A percentile compares a stretch with the other conserved stretches of the same genome.
These are phyloP conservation scores for Nycticebus coucang DNA, from an alignment of 2,113 vertebrate species.

Conservation along the genomic window DNA sequence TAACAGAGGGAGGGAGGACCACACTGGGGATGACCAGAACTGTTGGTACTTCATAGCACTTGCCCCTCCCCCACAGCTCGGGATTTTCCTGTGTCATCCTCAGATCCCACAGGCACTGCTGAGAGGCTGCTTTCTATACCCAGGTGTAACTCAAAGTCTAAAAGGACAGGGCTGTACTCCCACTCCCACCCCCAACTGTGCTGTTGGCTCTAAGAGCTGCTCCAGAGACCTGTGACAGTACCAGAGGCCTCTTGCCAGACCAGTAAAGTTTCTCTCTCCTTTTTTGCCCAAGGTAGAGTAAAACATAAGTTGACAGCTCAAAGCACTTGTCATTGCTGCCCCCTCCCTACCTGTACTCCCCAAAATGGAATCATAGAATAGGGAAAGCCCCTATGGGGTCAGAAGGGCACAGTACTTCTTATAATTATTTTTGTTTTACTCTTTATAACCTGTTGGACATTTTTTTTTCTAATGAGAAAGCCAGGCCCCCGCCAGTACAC, in stretches of 20 bases:
- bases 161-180: conserved; percentile 20
- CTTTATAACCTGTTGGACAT: conserved; percentile 78
- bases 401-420: conserved; percentile 53
- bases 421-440: conserved; percentile 40
- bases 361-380: conserved; percentile 34
- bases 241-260: conserved; percentile 33
- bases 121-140: conserved; percentile 55
- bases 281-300: conserved; percentile 56
- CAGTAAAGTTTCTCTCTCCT: conserved; percentile 49
- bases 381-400: conserved; percentile 71
- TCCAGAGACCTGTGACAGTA: not conserved
- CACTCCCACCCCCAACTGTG: not conserved
- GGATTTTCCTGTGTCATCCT: conserved; percentile 58
- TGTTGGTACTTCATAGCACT: conserved; percentile 65
- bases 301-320: conserved; percentile 59
- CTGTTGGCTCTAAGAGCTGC: conserved; percentile 64
- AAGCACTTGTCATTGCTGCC: conserved; percentile 79
- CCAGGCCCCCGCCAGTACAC: conserved; percentile 77
- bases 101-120: conserved; percentile 46
- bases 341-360: conserved; percentile 47
- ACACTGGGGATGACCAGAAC: conserved; percentile 11
- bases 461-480: conserved; percentile 77
- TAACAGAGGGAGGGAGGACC: conserved; percentile 48
- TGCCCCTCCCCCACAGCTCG: conserved; percentile 52
- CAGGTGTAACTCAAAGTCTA: conserved; percentile 23